Percentiles rank a stretch among this genome's conserved stretches.
phyloP scores from a whole-genome alignment of 2,888 invertebrate species.

The Dinocampus coccinellae region DNA sequence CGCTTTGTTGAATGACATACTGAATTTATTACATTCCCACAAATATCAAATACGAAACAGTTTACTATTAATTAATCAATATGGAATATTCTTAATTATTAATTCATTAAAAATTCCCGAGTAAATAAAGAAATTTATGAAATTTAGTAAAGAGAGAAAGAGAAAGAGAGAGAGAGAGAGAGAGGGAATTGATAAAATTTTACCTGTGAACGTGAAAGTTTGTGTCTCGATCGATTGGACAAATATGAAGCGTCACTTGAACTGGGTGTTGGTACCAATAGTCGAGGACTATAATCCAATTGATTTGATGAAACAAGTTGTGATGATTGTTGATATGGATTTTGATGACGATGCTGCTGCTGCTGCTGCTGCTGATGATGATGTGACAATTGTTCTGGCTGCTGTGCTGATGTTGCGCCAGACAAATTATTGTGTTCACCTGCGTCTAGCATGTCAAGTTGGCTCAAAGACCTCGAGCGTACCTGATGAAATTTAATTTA shows the following conservation, averaged over 20 bases:
- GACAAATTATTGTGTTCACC: constrained; percentile 61
- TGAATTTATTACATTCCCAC: constrained; percentile 11
- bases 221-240: constrained; percentile 71
- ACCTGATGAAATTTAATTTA: constrained; percentile 70
- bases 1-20: neutral
- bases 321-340: constrained; percentile 69
- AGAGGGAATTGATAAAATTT: constrained; percentile 45
- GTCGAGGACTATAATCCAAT: constrained; percentile 67
- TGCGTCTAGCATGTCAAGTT: constrained; percentile 73
- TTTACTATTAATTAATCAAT: neutral
- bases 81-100: too few relatives aligned
- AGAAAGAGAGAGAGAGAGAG: neutral
- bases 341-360: constrained; percentile 52
- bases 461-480: constrained; percentile 80
- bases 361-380: constrained; percentile 59
- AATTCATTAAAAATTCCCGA: neutral
- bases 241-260: constrained; percentile 62
- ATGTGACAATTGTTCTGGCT: constrained; percentile 49
- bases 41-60: neutral
- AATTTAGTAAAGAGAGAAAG: neutral
- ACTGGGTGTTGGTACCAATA: constrained; percentile 70
- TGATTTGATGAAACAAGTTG: constrained; percentile 68
- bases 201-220: constrained; percentile 75
- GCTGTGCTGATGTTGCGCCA: constrained; percentile 60
- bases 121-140: neutral